These are phyloP conservation scores for Albula goreensis DNA, from an alignment of 2,113 vertebrate species.

Conservation along the genomic window DNA sequence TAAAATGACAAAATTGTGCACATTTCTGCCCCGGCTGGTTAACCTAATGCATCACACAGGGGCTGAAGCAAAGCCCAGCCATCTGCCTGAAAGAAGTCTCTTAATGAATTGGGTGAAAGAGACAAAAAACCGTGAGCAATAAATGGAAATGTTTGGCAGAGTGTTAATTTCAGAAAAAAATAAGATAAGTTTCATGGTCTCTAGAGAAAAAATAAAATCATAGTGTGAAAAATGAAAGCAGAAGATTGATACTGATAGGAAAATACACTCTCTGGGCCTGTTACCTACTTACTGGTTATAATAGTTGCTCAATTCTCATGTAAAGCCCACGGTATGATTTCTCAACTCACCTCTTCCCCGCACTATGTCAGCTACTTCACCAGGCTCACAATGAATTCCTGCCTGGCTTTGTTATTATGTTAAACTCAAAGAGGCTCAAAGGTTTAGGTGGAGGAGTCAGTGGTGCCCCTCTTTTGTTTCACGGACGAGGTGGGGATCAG, in stretches of 20 bases:
- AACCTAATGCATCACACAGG: slow-evolving; percentile 4
- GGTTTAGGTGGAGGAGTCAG: not conserved
- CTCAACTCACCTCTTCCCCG: not conserved
- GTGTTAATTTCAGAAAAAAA: not conserved
- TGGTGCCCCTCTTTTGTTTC: not conserved
- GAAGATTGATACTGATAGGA: not conserved
- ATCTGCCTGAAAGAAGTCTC: not conserved
- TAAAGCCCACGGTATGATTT: not conserved
- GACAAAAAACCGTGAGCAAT: not conserved
- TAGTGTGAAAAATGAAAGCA: not conserved
- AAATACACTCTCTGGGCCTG: not conserved
- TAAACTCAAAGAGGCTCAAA: not conserved
- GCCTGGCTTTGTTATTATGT: not conserved
- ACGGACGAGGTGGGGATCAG: not conserved
- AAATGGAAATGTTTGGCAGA: not conserved
- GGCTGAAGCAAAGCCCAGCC: not conserved
- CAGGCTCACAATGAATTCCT: not conserved
- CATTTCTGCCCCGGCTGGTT: not conserved
- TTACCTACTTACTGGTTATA: not conserved
- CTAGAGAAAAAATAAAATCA: not conserved
- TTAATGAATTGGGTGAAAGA: slow-evolving; percentile 1
- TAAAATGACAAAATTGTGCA: not conserved
- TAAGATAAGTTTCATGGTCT: not conserved
- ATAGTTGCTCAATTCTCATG: not conserved
- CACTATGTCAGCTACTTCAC: not conserved